These are phyloP conservation scores for Leptosomus discolor DNA, from an alignment of 2,113 vertebrate species.

Conservation along the genomic window DNA sequence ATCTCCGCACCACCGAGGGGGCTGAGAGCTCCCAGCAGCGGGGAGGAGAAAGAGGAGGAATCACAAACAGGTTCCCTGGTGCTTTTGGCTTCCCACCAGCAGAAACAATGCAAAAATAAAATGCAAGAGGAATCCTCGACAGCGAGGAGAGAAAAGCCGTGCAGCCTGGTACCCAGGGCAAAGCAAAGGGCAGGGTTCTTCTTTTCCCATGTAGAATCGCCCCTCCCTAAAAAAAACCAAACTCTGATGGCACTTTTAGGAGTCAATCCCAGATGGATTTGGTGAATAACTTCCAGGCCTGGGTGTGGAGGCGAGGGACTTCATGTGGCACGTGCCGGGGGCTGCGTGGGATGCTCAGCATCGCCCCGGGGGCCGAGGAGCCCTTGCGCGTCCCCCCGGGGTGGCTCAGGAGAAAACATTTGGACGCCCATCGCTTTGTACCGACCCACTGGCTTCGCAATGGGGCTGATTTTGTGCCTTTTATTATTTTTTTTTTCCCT, in stretches of 20 bases:
- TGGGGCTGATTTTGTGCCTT: background rate
- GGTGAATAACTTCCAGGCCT: background rate
- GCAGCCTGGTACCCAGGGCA: background rate
- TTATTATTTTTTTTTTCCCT: too few relatives aligned
- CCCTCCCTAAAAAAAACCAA: background rate
- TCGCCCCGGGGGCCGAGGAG: accelerated
- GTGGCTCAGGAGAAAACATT: background rate
- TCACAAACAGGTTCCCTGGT: background rate
- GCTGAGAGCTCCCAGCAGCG: background rate
- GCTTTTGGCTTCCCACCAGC: background rate
- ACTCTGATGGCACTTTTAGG: background rate
- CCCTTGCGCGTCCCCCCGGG: background rate
- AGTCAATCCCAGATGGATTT: background rate
- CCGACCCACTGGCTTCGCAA: background rate
- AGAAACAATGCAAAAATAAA: background rate
- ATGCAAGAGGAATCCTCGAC: background rate
- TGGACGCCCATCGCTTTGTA: background rate
- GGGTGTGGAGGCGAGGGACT: background rate
- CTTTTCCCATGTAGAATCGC: background rate
- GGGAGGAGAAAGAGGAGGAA: background rate
- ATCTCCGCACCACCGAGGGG: background rate
- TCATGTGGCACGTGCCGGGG: background rate
- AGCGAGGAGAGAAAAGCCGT: background rate
- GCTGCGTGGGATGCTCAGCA: background rate
- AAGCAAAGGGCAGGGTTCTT: background rate